These are phyloP conservation scores for Polypterus senegalus DNA, from an alignment of 2,113 vertebrate species.

Conservation along the genomic window DNA sequence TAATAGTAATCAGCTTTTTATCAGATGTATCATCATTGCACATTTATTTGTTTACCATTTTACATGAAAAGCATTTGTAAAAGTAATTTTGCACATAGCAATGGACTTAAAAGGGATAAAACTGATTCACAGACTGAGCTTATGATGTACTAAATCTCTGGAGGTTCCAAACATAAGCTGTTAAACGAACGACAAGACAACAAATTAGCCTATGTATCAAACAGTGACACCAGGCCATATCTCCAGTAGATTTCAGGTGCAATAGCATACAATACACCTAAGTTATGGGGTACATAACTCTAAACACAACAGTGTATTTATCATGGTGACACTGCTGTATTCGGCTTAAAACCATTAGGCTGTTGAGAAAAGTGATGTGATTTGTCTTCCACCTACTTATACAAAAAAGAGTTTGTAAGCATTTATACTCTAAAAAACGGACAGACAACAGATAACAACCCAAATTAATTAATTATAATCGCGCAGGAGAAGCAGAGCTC, in stretches of 20 bases:
- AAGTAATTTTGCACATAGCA: too few relatives aligned
- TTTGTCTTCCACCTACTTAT: conserved; percentile 5
- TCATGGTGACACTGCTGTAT: conserved; percentile 4
- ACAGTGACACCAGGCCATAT: conserved; percentile 3
- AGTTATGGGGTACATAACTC: conserved; percentile 4
- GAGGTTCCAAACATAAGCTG: not conserved
- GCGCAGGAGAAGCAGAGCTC: not conserved
- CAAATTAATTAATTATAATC: conserved; percentile 3
- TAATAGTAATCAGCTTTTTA: too few relatives aligned
- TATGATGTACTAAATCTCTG: not conserved
- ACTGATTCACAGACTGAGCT: not conserved
- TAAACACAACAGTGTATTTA: conserved; percentile 13
- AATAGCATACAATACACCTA: not conserved
- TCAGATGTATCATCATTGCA: too few relatives aligned
- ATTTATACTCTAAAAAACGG: not conserved
- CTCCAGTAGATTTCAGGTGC: not conserved
- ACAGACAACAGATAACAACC: not conserved
- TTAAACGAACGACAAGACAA: not conserved
- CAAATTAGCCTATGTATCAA: conserved; percentile 12
- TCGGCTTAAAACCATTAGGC: conserved; percentile 11
- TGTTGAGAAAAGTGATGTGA: conserved; percentile 6
- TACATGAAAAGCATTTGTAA: too few relatives aligned
- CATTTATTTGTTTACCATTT: too few relatives aligned
- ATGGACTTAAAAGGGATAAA: too few relatives aligned
- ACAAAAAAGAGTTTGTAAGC: conserved; percentile 3